A percentile compares a stretch with the other conserved stretches of the same genome.
phyloP scores from a whole-genome alignment of 2,797 vertebrate genomes.

The Esox lucius region DNA sequence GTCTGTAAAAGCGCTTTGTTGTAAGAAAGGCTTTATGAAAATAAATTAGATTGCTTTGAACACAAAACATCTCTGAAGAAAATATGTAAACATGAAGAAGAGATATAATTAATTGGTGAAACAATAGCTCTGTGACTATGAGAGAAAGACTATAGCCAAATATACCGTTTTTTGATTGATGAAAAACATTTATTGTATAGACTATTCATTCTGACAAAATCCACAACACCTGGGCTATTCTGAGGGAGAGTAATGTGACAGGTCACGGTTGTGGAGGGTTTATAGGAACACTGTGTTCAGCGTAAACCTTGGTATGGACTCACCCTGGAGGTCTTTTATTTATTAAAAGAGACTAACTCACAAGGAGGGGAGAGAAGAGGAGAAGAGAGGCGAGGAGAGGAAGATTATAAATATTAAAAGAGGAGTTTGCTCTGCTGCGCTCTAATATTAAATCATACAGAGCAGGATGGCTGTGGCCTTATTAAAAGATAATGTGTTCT shows the following conservation, averaged over 20 bases:
- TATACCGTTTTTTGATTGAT: no score
- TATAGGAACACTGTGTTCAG: slow-evolving; percentile 42
- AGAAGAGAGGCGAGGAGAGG: slow-evolving; percentile 10
- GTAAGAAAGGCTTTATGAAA: no score
- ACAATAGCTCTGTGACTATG: no score
- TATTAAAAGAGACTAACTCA: slow-evolving; percentile 67
- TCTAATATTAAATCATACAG: slow-evolving; percentile 74
- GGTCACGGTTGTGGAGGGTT: slow-evolving; percentile 19
- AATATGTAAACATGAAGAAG: no score
- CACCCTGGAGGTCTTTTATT: slow-evolving; percentile 63
- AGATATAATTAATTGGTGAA: no score
- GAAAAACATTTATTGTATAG: no score
- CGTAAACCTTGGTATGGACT: slow-evolving; percentile 43
- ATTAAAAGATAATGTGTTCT: slow-evolving; percentile 79
- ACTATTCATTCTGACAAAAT: background rate
- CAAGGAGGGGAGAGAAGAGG: slow-evolving; percentile 49
- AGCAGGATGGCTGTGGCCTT: slow-evolving; percentile 72
- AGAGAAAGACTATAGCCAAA: no score
- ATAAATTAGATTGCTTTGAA: no score
- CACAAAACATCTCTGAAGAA: no score
- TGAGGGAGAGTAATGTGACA: slow-evolving; percentile 12
- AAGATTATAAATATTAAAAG: slow-evolving; percentile 75
- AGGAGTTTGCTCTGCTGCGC: slow-evolving; percentile 68
- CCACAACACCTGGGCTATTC: background rate
- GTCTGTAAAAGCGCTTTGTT: no score